A percentile compares a stretch with the other conserved stretches of the same genome.
These are phyloP conservation scores for Cosmia trapezina DNA, from an alignment of 2,888 invertebrate genomes.

Conservation along the genomic window DNA sequence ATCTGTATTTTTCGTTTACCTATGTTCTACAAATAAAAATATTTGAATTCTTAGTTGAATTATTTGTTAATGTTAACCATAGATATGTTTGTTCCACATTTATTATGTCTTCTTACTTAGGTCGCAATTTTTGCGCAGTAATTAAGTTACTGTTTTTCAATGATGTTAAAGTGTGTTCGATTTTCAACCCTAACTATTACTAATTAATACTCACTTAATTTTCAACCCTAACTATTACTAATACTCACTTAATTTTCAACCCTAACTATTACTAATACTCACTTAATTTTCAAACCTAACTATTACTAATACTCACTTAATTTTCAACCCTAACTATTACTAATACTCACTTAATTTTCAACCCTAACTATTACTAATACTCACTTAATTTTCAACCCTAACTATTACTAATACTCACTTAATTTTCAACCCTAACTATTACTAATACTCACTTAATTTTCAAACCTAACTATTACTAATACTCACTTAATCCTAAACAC, in stretches of 20 bases:
- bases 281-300: no score
- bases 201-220: background rate
- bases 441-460: background rate
- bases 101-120: background rate
- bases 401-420: background rate
- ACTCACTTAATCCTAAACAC: constrained; percentile 16
- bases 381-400: no score
- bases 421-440: no score
- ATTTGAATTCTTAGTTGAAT: no score
- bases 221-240: no score
- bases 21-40: no score
- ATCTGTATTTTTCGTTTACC: no score
- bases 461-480: no score
- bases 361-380: background rate
- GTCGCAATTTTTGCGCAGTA: background rate
- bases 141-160: no score
- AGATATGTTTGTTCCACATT: no score
- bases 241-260: background rate
- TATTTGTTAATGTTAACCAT: no score
- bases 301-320: background rate
- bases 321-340: no score
- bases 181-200: background rate
- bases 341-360: background rate
- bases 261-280: background rate
- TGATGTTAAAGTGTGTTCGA: background rate